Conservation (phyloP, 2,797 vertebrate species). For the Amniataba percoides region DNA sequence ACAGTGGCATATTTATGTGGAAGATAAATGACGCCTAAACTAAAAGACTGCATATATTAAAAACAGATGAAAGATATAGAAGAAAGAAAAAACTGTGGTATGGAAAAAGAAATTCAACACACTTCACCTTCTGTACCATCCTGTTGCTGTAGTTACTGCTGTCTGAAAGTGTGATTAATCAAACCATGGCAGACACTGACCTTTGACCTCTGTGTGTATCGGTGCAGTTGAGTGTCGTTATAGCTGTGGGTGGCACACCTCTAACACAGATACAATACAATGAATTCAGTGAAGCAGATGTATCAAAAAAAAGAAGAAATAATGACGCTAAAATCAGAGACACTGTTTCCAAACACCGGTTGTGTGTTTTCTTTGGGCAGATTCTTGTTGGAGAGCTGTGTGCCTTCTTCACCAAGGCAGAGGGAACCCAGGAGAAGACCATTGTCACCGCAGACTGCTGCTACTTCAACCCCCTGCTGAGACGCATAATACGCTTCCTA, state of each 20-base stretch:
- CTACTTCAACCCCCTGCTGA: conserved; percentile 90
- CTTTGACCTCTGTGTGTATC: neutral
- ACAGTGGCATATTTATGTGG: no score
- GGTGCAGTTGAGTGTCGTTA: neutral
- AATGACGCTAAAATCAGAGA: neutral
- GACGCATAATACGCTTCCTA: conserved; percentile 90
- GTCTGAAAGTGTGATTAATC: no score
- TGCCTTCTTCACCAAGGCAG: conserved; percentile 86
- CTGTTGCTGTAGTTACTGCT: no score
- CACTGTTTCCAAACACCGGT: neutral
- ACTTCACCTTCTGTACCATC: no score
- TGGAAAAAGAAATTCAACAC: no score
- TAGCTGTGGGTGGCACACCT: no score
- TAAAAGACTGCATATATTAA: no score
- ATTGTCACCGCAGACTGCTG: conserved; percentile 91
- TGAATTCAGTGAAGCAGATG: neutral
- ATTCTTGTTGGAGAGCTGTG: conserved; percentile 90
- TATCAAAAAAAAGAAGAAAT: neutral
- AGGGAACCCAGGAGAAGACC: conserved; percentile 86
- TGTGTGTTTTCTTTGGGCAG: conserved; percentile 69
- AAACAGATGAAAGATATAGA: no score
- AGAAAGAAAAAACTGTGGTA: no score
- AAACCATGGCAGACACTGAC: no score
- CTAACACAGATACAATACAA: neutral
- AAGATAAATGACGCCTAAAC: no score